A percentile compares a stretch with the other conserved stretches of the same genome.
phyloP scores from a whole-genome alignment of 2,888 invertebrate species.

The Ormyrus rosae region DNA sequence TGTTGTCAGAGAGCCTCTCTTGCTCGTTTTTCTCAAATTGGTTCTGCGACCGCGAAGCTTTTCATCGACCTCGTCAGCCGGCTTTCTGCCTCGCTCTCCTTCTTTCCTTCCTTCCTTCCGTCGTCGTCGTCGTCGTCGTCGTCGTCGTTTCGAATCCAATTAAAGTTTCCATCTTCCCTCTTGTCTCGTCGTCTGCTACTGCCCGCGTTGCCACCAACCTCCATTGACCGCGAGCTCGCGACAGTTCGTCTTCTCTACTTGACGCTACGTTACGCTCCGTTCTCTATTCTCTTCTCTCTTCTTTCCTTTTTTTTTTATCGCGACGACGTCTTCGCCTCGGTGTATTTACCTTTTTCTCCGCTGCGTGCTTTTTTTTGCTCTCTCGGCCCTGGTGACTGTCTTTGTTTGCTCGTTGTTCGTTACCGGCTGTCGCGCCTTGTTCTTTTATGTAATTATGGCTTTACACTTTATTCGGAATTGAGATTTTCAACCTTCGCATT shows the following conservation, averaged over 20 bases:
- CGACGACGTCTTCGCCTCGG: not conserved
- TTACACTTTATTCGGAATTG: constrained; percentile 6
- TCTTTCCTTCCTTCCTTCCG: not conserved
- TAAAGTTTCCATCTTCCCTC: constrained; percentile 59
- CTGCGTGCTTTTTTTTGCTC: not conserved
- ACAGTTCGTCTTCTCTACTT: constrained; percentile 32
- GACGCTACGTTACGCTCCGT: not conserved
- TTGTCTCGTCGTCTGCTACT: constrained; percentile 53
- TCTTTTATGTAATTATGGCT: constrained; percentile 5
- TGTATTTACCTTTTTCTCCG: not conserved
- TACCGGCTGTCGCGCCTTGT: not conserved
- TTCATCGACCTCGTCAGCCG: constrained; percentile 38
- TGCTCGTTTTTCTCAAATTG: constrained; percentile 48
- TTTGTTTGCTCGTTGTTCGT: not conserved
- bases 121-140: constrained; percentile 8
- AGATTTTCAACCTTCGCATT: not conserved
- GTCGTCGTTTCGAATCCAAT: constrained; percentile 61
- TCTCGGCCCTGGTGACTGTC: not conserved
- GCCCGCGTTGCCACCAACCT: constrained; percentile 38
- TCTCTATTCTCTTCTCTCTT: constrained; percentile 1
- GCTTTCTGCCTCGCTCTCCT: constrained; percentile 2
- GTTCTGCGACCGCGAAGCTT: constrained; percentile 47
- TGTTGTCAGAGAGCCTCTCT: not conserved
- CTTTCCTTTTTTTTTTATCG: constrained; percentile 3
- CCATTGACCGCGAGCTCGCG: constrained; percentile 38